phyloP scores from a whole-genome alignment of 2,888 invertebrate species.

The Drosophila meridionalis region DNA sequence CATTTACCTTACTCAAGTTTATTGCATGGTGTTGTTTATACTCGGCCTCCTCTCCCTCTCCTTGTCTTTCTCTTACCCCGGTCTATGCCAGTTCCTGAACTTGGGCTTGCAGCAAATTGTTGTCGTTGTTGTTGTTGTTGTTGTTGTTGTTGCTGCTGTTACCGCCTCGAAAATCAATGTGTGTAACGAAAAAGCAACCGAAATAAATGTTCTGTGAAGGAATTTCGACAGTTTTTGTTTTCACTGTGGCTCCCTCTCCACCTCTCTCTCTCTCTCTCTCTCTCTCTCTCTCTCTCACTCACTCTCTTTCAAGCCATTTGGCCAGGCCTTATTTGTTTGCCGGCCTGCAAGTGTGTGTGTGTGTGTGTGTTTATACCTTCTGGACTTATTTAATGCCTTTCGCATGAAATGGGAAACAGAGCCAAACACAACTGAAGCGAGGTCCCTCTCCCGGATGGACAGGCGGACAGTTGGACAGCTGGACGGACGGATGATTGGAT shows the following conservation, averaged over 20 bases:
- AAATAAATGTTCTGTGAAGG: slow-evolving; percentile 83
- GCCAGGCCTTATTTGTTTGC: slow-evolving; percentile 73
- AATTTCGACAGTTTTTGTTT: slow-evolving; percentile 79
- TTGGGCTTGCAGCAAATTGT: slow-evolving; percentile 26
- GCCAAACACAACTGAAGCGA: slow-evolving; percentile 44
- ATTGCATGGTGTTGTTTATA: slow-evolving; percentile 61
- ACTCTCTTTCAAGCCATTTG: slow-evolving; percentile 1
- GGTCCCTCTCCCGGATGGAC: slow-evolving; percentile 22
- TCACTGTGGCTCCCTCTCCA: slow-evolving; percentile 31
- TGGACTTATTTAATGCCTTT: slow-evolving; percentile 80
- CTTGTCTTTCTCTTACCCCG: background rate
- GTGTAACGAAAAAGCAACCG: slow-evolving; percentile 80
- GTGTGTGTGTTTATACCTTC: slow-evolving; percentile 75
- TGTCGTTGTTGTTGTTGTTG: slow-evolving; percentile 29
- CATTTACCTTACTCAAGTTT: slow-evolving; percentile 75
- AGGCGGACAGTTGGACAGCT: slow-evolving; percentile 10
- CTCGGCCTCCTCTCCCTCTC: background rate
- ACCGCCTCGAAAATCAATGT: slow-evolving; percentile 75
- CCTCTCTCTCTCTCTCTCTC: background rate
- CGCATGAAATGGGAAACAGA: slow-evolving; percentile 76
- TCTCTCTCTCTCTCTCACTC: background rate
- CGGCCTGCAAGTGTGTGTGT: slow-evolving; percentile 62
- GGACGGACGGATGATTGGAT: slow-evolving; percentile 27
- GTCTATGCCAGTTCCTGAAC: slow-evolving; percentile 18
- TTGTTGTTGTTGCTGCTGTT: slow-evolving; percentile 39